Evolutionary conservation across 2,888 invertebrate genomes (phyloP).

Genomic region (Athripsodes cinereus): DNA sequence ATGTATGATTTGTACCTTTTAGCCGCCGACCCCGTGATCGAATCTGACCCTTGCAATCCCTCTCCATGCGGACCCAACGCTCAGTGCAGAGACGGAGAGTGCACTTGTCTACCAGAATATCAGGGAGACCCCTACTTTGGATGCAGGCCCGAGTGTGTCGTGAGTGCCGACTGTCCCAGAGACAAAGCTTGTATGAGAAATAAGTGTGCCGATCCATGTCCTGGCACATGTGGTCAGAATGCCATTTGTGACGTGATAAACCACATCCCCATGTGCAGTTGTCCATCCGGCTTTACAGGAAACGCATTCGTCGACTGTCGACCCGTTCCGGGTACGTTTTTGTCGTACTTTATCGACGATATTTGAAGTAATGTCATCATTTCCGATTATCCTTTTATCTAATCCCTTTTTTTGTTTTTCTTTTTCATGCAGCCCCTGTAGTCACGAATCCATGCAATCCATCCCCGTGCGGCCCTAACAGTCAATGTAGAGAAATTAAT

Average conservation of each 20-base stretch:
- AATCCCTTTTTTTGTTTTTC: background rate
- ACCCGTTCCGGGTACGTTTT: constrained; percentile 29
- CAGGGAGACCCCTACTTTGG: constrained; percentile 82
- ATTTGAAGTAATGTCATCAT: background rate
- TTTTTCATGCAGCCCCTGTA: constrained; percentile 31
- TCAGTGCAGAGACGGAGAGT: constrained; percentile 73
- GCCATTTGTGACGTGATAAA: constrained; percentile 80
- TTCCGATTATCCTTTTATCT: background rate
- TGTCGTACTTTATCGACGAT: background rate
- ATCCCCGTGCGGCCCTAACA: constrained; percentile 62
- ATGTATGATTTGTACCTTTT: background rate
- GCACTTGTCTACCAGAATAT: constrained; percentile 73
- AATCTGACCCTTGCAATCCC: constrained; percentile 69
- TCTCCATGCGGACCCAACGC: constrained; percentile 86
- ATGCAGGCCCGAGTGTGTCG: constrained; percentile 80
- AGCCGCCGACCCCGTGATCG: constrained; percentile 28
- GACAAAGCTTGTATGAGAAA: constrained; percentile 77
- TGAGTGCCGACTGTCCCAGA: constrained; percentile 78
- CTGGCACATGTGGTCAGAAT: constrained; percentile 75
- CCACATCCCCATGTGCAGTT: constrained; percentile 81
- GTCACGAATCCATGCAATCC: constrained; percentile 55
- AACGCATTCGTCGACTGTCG: constrained; percentile 57
- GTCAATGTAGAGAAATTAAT: constrained; percentile 53
- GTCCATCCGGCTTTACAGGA: constrained; percentile 65
- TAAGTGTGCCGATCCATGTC: constrained; percentile 82